Conservation (phyloP, 2,888 invertebrate genomes). For the Autographa pulchrina region DNA sequence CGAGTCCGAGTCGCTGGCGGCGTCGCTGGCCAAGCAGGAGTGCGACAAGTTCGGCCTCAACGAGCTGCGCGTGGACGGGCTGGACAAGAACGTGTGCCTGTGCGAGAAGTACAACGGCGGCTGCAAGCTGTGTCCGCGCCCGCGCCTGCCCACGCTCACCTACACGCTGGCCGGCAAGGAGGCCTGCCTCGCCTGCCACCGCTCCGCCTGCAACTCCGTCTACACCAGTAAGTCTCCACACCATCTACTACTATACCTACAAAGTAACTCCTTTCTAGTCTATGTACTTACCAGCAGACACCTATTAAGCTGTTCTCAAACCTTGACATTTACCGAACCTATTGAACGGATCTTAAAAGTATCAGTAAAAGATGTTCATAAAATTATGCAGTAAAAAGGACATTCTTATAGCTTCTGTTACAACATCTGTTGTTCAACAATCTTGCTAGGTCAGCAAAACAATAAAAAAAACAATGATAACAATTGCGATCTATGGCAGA, state of each 20-base stretch:
- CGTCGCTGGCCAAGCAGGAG: constrained; percentile 75
- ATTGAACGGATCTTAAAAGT: background rate
- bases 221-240: constrained; percentile 75
- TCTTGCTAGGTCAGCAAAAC: background rate
- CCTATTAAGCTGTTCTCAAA: background rate
- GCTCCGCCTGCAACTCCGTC: constrained; percentile 69
- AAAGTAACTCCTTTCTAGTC: background rate
- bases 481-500: background rate
- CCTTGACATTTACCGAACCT: background rate
- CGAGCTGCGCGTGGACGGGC: constrained; percentile 80
- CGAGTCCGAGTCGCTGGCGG: constrained; percentile 74
- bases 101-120: constrained; percentile 86
- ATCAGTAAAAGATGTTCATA: background rate
- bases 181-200: constrained; percentile 75
- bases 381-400: background rate
- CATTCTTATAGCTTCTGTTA: background rate
- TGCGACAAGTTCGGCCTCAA: constrained; percentile 80
- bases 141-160: constrained; percentile 70
- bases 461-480: background rate
- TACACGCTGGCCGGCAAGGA: constrained; percentile 73
- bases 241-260: background rate
- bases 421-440: background rate
- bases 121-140: constrained; percentile 82
- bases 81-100: constrained; percentile 79
- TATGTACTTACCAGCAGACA: background rate